These are phyloP conservation scores for Nesidiocoris tenuis DNA, from an alignment of 2,888 invertebrate species.

Conservation along the genomic window DNA sequence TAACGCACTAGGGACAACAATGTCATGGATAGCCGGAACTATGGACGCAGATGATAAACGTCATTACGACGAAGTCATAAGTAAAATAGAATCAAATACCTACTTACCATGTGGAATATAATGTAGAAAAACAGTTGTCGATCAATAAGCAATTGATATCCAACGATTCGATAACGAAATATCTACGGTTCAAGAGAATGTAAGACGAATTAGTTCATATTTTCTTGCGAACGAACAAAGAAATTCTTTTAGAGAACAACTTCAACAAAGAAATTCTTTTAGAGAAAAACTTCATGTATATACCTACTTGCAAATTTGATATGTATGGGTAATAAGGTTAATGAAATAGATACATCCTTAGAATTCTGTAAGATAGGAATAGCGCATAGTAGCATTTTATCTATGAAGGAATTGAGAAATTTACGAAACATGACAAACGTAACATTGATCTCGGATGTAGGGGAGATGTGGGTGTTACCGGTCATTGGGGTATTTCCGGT, in stretches of 20 bases:
- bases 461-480: too few species aligned
- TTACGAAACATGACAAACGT: background rate
- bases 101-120: conserved; percentile 26
- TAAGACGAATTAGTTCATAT: too few species aligned
- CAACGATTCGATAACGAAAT: too few species aligned
- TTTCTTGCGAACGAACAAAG: background rate
- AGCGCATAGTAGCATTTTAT: background rate
- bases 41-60: conserved; percentile 38
- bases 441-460: conserved; percentile 3
- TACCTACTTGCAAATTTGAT: too few species aligned
- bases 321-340: background rate
- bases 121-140: conserved; percentile 35
- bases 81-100: conserved; percentile 32
- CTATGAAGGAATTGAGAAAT: background rate
- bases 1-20: too few species aligned
- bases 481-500: too few species aligned
- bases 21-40: conserved; percentile 37
- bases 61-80: conserved; percentile 34
- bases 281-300: too few species aligned
- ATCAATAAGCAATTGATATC: conserved; percentile 35
- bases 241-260: background rate
- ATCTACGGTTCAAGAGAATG: too few species aligned
- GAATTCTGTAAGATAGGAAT: conserved; percentile 20
- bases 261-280: too few species aligned
- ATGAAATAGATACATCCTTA: conserved; percentile 7